phyloP scores from a whole-genome alignment of 2,888 invertebrate species.

The Reticulitermes lucifugus region DNA sequence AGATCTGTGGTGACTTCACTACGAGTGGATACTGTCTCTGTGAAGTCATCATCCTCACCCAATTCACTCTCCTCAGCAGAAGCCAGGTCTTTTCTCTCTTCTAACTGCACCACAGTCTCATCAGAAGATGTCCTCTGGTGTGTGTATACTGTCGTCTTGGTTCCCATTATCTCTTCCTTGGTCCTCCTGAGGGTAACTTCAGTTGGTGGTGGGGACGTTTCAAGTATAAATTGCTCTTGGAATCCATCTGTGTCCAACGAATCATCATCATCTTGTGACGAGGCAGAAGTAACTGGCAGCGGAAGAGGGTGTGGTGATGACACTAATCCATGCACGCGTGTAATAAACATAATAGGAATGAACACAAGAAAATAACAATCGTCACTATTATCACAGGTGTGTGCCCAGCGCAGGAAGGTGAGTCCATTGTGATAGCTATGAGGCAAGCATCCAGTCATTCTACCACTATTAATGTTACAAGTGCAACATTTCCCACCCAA shows the following conservation, averaged over 20 bases:
- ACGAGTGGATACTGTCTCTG: conserved; percentile 44
- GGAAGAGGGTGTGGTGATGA: conserved; percentile 41
- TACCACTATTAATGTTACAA: background rate
- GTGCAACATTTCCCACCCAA: conserved; percentile 8
- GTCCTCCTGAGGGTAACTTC: conserved; percentile 35
- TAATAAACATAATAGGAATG: conserved; percentile 48
- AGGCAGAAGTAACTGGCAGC: conserved; percentile 62
- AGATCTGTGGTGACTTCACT: conserved; percentile 50
- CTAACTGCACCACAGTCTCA: conserved; percentile 19
- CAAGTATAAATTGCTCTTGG: conserved; percentile 65
- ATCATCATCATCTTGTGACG: conserved; percentile 69
- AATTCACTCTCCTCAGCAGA: conserved; percentile 52
- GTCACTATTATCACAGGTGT: conserved; percentile 49
- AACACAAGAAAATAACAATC: conserved; percentile 40
- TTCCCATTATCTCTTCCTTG: conserved; percentile 43
- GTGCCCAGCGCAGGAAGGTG: conserved; percentile 1
- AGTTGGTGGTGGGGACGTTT: conserved; percentile 62
- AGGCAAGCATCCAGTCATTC: background rate
- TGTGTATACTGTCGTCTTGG: conserved; percentile 52
- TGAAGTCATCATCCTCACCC: conserved; percentile 50
- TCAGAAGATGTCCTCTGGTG: conserved; percentile 50
- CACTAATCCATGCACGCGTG: conserved; percentile 51
- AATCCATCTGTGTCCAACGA: conserved; percentile 69
- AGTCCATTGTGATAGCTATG: background rate
- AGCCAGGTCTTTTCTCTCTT: conserved; percentile 50